Base-by-base conservation (phyloP, 2,888 invertebrate species). In the Noctua pronuba region DNA sequence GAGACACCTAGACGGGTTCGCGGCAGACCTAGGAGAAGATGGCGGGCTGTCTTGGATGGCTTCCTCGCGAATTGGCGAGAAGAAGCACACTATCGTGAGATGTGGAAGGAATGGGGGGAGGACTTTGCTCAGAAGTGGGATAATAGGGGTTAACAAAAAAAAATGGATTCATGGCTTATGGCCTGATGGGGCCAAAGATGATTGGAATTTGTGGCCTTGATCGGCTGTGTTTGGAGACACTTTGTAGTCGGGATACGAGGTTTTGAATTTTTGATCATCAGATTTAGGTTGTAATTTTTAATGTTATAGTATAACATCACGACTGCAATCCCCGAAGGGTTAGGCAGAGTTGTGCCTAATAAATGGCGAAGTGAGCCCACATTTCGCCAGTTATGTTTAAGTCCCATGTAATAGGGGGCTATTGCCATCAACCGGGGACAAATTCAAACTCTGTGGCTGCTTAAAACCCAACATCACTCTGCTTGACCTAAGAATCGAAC, bases 181-280 rank as follows among this genome's bases (percentile, higher is more conserved):
- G 64, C 35, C 44, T 65, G 58, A 38, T 83, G 66, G 46, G 55
- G 35, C 35, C n/a, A 64, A 69, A 46, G 49, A 68, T 68, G 66
- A 83, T 82, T 82, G 64, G 28, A 66, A 66, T 52, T 62, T 67
- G 70, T 5, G 31, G 24, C 55, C 60, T 77, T 67, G 66, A 71
- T 24, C 3, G 24, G 10, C 11, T 31, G 16, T 7, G 1, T 24
- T 6, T 62, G 28, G n/a, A 31, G 24, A 38, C 28, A 4, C 21
- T 46, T n/a, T 46, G 2, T 21, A 10, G 4, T 21, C 7, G 41
- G 21, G 13, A 28, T 64, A 64, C 1, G 38, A 38, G 41, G 28
- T 35, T 49, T 35, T n/a, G n/a, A n/a, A n/a, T n/a, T n/a, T n/a
- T n/a, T 16, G 3, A 13, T 46, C 28, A 31, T 60, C 21, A 60